phyloP scores from a whole-genome alignment of 2,797 vertebrate species.

The Paratrypauchen microcephalus region DNA sequence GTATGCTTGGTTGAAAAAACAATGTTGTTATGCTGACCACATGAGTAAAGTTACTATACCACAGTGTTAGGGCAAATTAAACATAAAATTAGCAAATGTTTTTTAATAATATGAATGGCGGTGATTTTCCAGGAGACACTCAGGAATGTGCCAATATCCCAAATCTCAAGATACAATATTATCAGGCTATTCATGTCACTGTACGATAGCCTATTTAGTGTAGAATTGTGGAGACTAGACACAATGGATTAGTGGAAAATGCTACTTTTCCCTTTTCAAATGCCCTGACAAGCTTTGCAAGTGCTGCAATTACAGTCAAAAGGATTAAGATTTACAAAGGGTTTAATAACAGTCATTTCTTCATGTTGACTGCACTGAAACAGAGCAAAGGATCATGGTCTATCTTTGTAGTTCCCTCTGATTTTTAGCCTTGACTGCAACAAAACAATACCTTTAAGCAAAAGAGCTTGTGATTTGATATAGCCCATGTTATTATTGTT shows the following conservation, averaged over 20 bases:
- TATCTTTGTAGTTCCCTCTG: background rate
- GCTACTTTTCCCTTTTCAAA: background rate
- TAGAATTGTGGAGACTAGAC: background rate
- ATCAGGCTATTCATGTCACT: background rate
- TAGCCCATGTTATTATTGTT: background rate
- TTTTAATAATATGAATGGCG: background rate
- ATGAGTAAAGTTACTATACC: no score
- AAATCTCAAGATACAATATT: background rate
- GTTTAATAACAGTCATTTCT: slow-evolving; percentile 3
- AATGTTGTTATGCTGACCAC: no score
- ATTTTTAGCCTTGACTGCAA: no score
- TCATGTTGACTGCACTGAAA: background rate
- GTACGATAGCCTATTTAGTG: background rate
- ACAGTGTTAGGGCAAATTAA: background rate
- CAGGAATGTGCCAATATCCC: background rate
- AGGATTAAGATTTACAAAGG: background rate
- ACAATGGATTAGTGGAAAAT: background rate
- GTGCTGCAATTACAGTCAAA: background rate
- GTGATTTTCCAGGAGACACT: background rate
- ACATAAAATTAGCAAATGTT: background rate
- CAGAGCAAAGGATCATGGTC: background rate
- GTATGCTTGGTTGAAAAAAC: no score
- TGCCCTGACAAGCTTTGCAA: background rate
- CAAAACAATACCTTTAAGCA: no score
- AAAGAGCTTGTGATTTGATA: background rate